These are phyloP conservation scores for Toxotes jaculatrix DNA, from an alignment of 2,113 vertebrate genomes.

Conservation along the genomic window DNA sequence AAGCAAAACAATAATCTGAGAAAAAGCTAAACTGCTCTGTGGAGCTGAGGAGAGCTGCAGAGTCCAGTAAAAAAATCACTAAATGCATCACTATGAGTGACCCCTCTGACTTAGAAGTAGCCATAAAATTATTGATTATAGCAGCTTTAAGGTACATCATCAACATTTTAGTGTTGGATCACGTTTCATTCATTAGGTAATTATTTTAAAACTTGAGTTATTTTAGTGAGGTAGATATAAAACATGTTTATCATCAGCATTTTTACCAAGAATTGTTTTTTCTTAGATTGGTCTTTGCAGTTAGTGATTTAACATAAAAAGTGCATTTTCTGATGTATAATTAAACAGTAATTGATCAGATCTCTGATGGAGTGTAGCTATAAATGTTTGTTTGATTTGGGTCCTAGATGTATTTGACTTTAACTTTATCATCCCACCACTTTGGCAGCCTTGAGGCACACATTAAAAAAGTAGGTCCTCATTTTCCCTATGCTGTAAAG, in stretches of 20 bases:
- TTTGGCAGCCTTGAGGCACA: conserved; percentile 26
- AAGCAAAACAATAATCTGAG: no score
- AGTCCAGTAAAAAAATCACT: no score
- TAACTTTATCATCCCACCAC: conserved; percentile 33
- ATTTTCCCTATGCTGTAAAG: conserved; percentile 39
- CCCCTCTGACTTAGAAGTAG: no score
- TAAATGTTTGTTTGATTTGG: conserved; percentile 36
- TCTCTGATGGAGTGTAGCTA: conserved; percentile 4
- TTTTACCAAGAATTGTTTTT: neutral
- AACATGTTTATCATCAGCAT: neutral
- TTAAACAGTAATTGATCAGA: conserved; percentile 15
- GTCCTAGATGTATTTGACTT: conserved; percentile 25
- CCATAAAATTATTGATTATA: neutral
- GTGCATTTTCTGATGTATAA: neutral
- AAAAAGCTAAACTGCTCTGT: no score
- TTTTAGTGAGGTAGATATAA: neutral
- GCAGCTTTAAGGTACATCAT: neutral
- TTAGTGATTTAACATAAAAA: conserved; percentile 11
- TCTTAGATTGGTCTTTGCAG: neutral
- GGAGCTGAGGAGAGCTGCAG: no score
- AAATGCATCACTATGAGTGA: no score
- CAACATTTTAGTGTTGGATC: neutral
- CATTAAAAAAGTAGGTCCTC: conserved; percentile 54
- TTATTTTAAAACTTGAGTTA: neutral
- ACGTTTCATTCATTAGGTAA: neutral